These are phyloP conservation scores for Balearica regulorum DNA, from an alignment of 2,797 vertebrate genomes.

Conservation along the genomic window DNA sequence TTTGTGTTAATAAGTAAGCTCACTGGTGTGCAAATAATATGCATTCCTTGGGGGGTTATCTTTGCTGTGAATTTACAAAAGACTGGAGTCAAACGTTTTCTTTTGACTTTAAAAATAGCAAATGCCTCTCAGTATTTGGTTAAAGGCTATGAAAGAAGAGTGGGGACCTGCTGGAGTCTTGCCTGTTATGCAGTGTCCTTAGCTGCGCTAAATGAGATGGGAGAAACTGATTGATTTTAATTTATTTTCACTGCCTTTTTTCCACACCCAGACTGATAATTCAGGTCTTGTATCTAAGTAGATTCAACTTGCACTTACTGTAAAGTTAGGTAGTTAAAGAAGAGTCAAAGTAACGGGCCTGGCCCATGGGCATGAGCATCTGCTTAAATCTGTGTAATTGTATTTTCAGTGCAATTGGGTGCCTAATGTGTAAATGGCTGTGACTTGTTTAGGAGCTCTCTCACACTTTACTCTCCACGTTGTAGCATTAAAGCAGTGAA, in stretches of 20 bases:
- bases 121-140: not conserved
- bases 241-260: not conserved
- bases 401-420: slow-evolving; percentile 21
- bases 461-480: not conserved
- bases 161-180: not conserved
- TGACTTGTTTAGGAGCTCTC: not conserved
- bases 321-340: not conserved
- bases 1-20: slow-evolving; percentile 38
- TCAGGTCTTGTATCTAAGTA: not conserved
- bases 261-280: not conserved
- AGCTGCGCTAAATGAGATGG: not conserved
- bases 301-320: not conserved
- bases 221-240: not conserved
- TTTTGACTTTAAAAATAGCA: not conserved
- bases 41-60: slow-evolving; percentile 1
- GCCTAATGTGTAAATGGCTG: not conserved
- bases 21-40: not conserved
- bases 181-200: not conserved
- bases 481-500: not conserved
- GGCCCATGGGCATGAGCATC: not conserved
- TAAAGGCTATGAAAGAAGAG: not conserved
- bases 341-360: not conserved
- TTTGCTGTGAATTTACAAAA: not conserved
- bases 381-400: slow-evolving; percentile 17
- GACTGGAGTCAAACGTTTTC: not conserved